These are phyloP conservation scores for Caligus rogercresseyi DNA, from an alignment of 1,140 invertebrate genomes.

Conservation along the genomic window DNA sequence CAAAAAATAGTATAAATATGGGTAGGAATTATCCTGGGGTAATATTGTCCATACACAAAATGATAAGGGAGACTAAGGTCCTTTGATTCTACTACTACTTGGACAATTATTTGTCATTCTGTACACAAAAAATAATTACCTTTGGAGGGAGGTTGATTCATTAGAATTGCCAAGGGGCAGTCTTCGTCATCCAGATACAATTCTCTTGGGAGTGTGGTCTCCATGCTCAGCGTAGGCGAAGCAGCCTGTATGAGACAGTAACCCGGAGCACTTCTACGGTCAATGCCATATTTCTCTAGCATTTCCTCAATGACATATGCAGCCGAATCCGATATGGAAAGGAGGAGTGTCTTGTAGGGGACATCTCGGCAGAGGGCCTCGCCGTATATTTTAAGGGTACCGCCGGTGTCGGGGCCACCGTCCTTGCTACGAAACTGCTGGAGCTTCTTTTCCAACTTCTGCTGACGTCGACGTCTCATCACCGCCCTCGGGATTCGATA, in stretches of 20 bases:
- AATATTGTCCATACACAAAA: too few relatives aligned
- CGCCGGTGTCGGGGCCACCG: constrained; percentile 54
- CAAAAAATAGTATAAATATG: too few relatives aligned
- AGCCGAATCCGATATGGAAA: constrained; percentile 81
- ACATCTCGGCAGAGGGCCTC: constrained; percentile 52
- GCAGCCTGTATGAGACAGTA: constrained; percentile 10
- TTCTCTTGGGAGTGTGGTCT: background rate
- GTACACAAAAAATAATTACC: constrained; percentile 39
- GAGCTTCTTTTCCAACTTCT: constrained; percentile 88
- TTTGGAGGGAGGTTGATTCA: constrained; percentile 64
- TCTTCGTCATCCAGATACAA: constrained; percentile 82
- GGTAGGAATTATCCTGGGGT: too few relatives aligned
- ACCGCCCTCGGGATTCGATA: constrained; percentile 98
- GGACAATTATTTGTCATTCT: too few relatives aligned
- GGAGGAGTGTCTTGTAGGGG: constrained; percentile 89
- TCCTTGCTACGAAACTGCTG: constrained; percentile 80
- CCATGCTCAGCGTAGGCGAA: background rate
- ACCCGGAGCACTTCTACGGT: constrained; percentile 34
- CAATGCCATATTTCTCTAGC: constrained; percentile 86
- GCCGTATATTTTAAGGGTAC: constrained; percentile 66
- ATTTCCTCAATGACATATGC: constrained; percentile 83
- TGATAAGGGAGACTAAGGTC: too few relatives aligned
- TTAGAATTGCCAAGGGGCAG: constrained; percentile 82
- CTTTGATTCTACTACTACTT: too few relatives aligned
- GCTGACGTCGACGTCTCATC: constrained; percentile 86